phyloP scores from a whole-genome alignment of 2,113 vertebrate species.

The Poecilia latipinna region DNA sequence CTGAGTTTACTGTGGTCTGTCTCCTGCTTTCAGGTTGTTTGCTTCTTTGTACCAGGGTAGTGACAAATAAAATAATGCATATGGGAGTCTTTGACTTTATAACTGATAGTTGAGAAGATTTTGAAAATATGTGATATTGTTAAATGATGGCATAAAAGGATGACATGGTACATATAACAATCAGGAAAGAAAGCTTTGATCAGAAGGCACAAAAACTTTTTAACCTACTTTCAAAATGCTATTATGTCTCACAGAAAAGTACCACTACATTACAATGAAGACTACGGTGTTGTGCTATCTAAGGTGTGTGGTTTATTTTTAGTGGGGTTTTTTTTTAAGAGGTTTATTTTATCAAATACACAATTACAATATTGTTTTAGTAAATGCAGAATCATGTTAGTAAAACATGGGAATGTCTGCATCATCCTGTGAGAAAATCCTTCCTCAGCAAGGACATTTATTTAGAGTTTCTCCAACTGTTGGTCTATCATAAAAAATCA shows the following conservation, averaged over 20 bases:
- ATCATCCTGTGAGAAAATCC: neutral
- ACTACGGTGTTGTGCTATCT: neutral
- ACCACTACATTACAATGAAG: no score
- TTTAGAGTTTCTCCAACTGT: no score
- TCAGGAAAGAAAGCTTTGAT: no score
- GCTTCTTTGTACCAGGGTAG: constrained; percentile 10
- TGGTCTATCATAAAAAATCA: no score
- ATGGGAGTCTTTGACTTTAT: neutral
- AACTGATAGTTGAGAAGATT: neutral
- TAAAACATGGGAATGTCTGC: neutral
- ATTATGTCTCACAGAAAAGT: no score
- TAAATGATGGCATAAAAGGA: neutral
- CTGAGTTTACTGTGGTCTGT: constrained; percentile 16
- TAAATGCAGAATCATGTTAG: neutral
- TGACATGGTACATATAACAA: neutral
- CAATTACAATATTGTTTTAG: neutral
- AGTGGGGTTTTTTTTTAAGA: neutral
- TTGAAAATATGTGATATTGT: neutral
- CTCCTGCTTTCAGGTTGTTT: constrained; percentile 49
- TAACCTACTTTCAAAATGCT: no score
- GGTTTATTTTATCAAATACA: neutral
- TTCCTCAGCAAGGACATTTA: neutral
- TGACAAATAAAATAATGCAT: neutral
- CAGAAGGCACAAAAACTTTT: no score
- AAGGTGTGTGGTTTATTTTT: no score